Percentiles rank a stretch among this genome's conserved stretches.
These are phyloP conservation scores for Okamejei kenojei DNA, from an alignment of 2,797 vertebrate species.

Conservation along the genomic window DNA sequence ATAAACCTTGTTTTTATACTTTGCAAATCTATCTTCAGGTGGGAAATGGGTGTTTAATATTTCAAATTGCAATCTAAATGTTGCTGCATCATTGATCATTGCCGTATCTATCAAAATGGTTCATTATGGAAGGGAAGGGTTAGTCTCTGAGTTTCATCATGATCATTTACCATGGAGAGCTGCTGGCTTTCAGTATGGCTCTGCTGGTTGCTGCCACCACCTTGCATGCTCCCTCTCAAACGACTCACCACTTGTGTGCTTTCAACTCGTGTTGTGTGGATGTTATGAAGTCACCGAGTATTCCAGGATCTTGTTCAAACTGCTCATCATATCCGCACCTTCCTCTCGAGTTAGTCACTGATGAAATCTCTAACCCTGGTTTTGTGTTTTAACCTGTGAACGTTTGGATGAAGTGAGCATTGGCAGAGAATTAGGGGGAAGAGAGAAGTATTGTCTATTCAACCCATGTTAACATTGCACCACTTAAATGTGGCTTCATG, in stretches of 20 bases:
- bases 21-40: neutral
- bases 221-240: neutral
- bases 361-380: neutral
- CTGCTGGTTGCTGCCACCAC: neutral
- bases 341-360: neutral
- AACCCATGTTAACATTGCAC: constrained; percentile 7
- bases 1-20: neutral
- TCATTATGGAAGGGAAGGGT: neutral
- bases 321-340: neutral
- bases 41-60: neutral
- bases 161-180: neutral
- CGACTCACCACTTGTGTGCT: neutral
- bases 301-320: neutral
- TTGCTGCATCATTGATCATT: neutral
- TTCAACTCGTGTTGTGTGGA: neutral
- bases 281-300: neutral
- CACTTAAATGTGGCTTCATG: neutral
- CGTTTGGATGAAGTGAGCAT: neutral
- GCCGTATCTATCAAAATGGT: neutral
- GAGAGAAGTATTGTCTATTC: neutral
- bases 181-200: neutral
- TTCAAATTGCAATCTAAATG: neutral
- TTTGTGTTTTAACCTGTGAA: neutral
- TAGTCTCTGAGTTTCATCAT: neutral
- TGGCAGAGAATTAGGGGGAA: neutral